Evolutionary conservation across 2,797 vertebrate genomes (phyloP).

Genomic region (Mastacembelus armatus): DNA sequence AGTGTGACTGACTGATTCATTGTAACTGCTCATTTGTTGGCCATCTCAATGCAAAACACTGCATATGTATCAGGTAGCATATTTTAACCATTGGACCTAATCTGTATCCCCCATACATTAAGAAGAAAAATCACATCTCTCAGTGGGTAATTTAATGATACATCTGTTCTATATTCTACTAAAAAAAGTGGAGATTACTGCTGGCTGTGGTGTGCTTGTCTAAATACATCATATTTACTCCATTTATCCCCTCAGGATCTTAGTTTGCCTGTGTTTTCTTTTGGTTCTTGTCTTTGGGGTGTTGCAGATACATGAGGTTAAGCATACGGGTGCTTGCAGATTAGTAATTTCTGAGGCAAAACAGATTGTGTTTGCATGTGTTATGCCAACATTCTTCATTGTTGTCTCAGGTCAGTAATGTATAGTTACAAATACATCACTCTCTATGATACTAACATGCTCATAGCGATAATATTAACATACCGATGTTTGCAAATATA

Average conservation of each 20-base stretch:
- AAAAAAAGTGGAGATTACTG: slow-evolving; percentile 25
- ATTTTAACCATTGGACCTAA: slow-evolving; percentile 30
- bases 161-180: slow-evolving; percentile 39
- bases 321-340: slow-evolving; percentile 20
- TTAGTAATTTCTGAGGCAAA: slow-evolving; percentile 49
- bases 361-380: slow-evolving; percentile 23
- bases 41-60: slow-evolving; percentile 36
- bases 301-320: slow-evolving; percentile 56
- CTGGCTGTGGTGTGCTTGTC: slow-evolving; percentile 52
- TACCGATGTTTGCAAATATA: no score
- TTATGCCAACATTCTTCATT: neutral
- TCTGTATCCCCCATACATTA: slow-evolving; percentile 16
- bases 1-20: slow-evolving; percentile 50
- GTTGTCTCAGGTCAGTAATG: neutral
- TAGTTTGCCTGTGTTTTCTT: slow-evolving; percentile 23
- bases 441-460: no score
- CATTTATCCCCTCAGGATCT: slow-evolving; percentile 53
- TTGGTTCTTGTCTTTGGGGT: slow-evolving; percentile 43
- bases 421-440: slow-evolving; percentile 5
- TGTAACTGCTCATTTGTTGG: slow-evolving; percentile 36
- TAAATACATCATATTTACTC: slow-evolving; percentile 67
- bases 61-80: slow-evolving; percentile 16
- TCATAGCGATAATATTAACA: no score
- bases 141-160: slow-evolving; percentile 48
- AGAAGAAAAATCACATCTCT: slow-evolving; percentile 25